Percentiles rank a stretch among this genome's conserved stretches.
phyloP scores from a whole-genome alignment of 2,888 invertebrate genomes.

The Hipparchia semele region DNA sequence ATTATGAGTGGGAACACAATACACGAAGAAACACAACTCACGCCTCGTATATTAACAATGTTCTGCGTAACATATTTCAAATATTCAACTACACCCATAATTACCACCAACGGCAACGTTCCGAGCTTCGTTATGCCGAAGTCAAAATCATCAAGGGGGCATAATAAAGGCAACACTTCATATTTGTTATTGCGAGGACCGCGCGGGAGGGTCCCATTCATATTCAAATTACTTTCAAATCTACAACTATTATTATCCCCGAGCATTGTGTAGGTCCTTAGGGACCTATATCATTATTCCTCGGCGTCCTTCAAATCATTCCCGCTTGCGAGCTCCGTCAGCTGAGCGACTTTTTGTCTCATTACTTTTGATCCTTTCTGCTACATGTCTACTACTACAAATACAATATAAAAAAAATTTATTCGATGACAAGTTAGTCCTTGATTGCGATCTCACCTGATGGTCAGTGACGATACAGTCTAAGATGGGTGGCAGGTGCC shows the following conservation, averaged over 20 bases:
- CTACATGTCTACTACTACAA: too few relatives aligned
- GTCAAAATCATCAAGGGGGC: slow-evolving; percentile 75
- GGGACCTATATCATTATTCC: slow-evolving; percentile 79
- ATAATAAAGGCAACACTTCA: slow-evolving; percentile 76
- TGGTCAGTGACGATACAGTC: too few relatives aligned
- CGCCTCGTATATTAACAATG: slow-evolving; percentile 34
- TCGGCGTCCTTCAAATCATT: slow-evolving; percentile 74
- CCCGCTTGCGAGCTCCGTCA: slow-evolving; percentile 50
- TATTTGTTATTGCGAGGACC: slow-evolving; percentile 79
- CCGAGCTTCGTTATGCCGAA: slow-evolving; percentile 68
- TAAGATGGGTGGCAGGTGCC: too few relatives aligned
- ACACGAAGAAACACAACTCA: slow-evolving; percentile 27
- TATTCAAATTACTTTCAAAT: slow-evolving; percentile 82
- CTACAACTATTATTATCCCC: slow-evolving; percentile 81
- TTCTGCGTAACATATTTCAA: slow-evolving; percentile 39
- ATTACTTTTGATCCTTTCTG: background rate
- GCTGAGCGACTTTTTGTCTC: background rate
- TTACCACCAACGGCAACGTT: slow-evolving; percentile 63
- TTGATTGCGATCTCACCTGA: too few relatives aligned
- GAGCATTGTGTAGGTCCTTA: slow-evolving; percentile 75
- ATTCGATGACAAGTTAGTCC: too few relatives aligned
- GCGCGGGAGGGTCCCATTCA: slow-evolving; percentile 80
- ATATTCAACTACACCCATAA: slow-evolving; percentile 60
- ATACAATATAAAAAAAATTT: too few relatives aligned
- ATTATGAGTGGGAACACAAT: slow-evolving; percentile 23